phyloP scores from a whole-genome alignment of 2,113 vertebrate species.

The Phyllostomus discolor region DNA sequence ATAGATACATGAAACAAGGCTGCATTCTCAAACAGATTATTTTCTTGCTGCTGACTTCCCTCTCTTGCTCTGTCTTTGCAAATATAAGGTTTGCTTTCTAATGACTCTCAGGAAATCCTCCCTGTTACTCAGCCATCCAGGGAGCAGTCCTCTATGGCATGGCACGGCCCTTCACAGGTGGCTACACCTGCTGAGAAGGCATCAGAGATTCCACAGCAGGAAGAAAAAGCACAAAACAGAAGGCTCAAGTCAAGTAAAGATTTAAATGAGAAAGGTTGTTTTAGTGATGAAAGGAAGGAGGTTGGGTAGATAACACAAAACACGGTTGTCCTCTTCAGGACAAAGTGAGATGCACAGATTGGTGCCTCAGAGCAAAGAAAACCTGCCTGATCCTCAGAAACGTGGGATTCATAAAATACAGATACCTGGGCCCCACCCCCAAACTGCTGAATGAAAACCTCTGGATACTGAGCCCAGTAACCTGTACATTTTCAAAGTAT shows the following conservation, averaged over 20 bases:
- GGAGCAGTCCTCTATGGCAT: conserved; percentile 41
- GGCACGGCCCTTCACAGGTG: conserved; percentile 65
- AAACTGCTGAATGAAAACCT: not conserved
- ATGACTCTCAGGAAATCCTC: conserved; percentile 68
- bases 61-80: conserved; percentile 76
- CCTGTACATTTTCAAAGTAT: not conserved
- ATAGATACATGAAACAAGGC: conserved; percentile 74
- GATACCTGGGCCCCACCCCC: not conserved
- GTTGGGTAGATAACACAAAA: not conserved
- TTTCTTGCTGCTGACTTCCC: conserved; percentile 72
- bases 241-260: conserved; percentile 42
- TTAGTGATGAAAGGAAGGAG: not conserved
- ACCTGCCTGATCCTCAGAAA: not conserved
- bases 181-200: conserved; percentile 54
- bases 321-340: not conserved
- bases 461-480: not conserved
- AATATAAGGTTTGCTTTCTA: conserved; percentile 75
- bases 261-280: conserved; percentile 21
- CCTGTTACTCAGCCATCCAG: conserved; percentile 64
- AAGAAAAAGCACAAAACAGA: conserved; percentile 58
- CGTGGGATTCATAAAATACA: not conserved
- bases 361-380: not conserved
- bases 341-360: not conserved
- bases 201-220: conserved; percentile 53
- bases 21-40: conserved; percentile 78